Evolutionary conservation across 2,888 invertebrate genomes (phyloP).

Genomic region (Scaptomyza flava): DNA sequence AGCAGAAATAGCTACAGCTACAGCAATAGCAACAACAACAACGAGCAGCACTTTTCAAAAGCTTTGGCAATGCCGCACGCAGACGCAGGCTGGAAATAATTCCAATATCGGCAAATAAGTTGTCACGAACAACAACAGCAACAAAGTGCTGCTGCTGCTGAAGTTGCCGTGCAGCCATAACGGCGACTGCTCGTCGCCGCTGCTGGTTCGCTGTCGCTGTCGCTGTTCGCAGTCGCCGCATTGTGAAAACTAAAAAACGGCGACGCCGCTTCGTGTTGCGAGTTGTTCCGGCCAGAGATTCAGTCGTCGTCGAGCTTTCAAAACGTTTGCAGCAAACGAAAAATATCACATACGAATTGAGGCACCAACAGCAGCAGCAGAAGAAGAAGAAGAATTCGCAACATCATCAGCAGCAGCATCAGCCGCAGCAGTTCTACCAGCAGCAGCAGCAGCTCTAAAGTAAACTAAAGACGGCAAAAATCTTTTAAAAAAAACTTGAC

Average conservation of each 20-base stretch:
- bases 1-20: conserved; percentile 7
- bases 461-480: conserved; percentile 26
- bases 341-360: conserved; percentile 35
- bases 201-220: conserved; percentile 36
- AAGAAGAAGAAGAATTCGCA: conserved; percentile 49
- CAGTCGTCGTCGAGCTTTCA: conserved; percentile 85
- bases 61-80: conserved; percentile 49
- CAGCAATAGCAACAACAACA: conserved; percentile 1
- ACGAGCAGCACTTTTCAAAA: conserved; percentile 30
- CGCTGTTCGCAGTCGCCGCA: conserved; percentile 26
- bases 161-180: conserved; percentile 62
- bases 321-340: conserved; percentile 81
- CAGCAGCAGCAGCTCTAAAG: conserved; percentile 46
- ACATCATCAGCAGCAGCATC: conserved; percentile 42
- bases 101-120: conserved; percentile 54
- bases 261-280: conserved; percentile 67
- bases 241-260: conserved; percentile 23
- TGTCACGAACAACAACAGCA: conserved; percentile 26
- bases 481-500: conserved; percentile 10
- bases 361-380: conserved; percentile 38
- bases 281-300: conserved; percentile 69
- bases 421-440: conserved; percentile 45
- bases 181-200: conserved; percentile 55
- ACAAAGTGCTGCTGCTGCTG: conserved; percentile 22
- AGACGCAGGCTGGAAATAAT: conserved; percentile 70